Base-by-base conservation (phyloP, 53 echinoderm and acorn worm genomes). In the Paracentrotus lividus region DNA sequence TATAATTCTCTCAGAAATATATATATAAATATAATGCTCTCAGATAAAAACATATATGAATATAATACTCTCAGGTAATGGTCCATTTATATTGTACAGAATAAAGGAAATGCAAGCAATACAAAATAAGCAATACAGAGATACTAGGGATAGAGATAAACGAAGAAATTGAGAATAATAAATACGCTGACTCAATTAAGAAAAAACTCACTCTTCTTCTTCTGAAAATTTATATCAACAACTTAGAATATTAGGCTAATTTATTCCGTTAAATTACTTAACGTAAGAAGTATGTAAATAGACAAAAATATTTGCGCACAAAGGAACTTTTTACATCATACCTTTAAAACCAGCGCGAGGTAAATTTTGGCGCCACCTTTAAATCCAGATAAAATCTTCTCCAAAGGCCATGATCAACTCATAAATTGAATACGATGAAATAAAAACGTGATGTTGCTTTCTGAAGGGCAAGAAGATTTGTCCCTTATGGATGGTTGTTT, bases 391-490 rank as follows among this genome's bases (percentile, higher is more conserved):
- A 72, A 40, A 40, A 5, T 72, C 72, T 38, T 72, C 72, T 40
- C 72, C 72, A 72, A 36, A 72, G 72, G 72, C 72, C 36, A 36
- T 72, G 72, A 72, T 72, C 72, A 72, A 72, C 72, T 72, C 18
- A 38, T 8, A 20, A 29, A 72, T 72, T 72, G 36, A 40, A 38
- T 72, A 38, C 40, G 18, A 38, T 27, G 4, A 72, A 33, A 32
- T 67, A 72, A 15, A 72, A 38, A 72, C 72, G 16, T 4, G 40
- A 38, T 5, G 36, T 40, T 72, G 16, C 21, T 40, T 72, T 5
- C 18, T 40, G 72, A 72, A 21, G 40, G 72, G 36, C 72, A 72
- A 8, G 72, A 26, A 72, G 20, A 38, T 40, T n/a, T 72, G 16
- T 72, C 72, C 40, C 72, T 38, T 36, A 38, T 40, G 10, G 40